Base-by-base conservation (phyloP, 2,888 invertebrate genomes). In the Drosophila affinis region DNA sequence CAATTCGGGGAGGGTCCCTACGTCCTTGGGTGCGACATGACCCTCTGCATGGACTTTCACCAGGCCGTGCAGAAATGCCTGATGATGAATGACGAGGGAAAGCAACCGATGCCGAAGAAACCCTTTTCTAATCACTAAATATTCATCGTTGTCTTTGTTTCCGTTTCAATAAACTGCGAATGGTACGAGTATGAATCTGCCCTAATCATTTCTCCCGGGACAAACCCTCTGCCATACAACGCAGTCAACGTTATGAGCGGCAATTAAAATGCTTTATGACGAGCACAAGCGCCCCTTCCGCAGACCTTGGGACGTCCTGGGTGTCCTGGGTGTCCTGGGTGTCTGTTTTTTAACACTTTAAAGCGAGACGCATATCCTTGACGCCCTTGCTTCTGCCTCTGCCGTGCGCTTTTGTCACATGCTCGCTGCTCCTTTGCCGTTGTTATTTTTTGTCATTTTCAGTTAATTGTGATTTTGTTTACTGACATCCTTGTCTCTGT, bases 401-500 rank as follows among this genome's bases (percentile, higher is more conserved):
- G 54, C 64, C 10, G 59, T 10, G 18, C 46, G 18, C 49, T 46
- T 18, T 52, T 78, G 71, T 71, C 70, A 74, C 54, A 72, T 73
- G 75, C 65, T 68, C 72, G 56, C 60, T 62, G 56, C 44, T 64
- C 52, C 47, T 56, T 59, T 76, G 57, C 55, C 59, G 46, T 21
- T 59, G 47, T 59, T 73, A 55, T 62, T 53, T 63, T 77, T 51
- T 71, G 84, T 73, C 87, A 89, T 84, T 81, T 75, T 77, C 79
- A 86, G 89, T 87, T 88, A 88, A 88, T 88, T 88, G 86, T 86
- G 88, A 89, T 87, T 86, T 86, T 84, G 84, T 86, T 87, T 81
- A 84, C 81, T 62, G 77, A 59, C 81, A 61, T 54, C 78, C 64
- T 62, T 64, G 58, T 9, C 29, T 46, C 51, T 34, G 34, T 49